phyloP scores from a whole-genome alignment of 2,888 invertebrate genomes.

The Chalcosyrphus nemorum region DNA sequence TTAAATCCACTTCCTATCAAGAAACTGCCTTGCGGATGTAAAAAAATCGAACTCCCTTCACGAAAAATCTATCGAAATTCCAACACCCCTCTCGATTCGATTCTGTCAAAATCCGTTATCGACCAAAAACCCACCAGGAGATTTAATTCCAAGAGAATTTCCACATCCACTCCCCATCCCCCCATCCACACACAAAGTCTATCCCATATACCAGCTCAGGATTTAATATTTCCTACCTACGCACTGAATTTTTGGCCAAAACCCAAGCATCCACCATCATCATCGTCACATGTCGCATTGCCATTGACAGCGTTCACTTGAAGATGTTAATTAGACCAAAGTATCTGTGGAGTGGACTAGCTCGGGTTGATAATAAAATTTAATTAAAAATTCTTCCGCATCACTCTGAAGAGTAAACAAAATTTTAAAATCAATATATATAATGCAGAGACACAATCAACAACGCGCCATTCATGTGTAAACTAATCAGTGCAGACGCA shows the following conservation, averaged over 20 bases:
- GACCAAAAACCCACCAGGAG: neutral
- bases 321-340: neutral
- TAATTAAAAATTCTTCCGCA: neutral
- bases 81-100: neutral
- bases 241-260: neutral
- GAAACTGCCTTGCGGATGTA: no score
- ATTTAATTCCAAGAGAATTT: neutral
- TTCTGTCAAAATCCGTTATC: neutral
- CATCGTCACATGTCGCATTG: neutral
- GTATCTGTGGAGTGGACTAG: neutral
- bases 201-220: neutral
- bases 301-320: neutral
- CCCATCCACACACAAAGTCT: neutral
- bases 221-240: neutral
- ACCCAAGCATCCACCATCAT: neutral
- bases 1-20: no score
- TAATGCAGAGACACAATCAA: neutral
- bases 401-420: neutral
- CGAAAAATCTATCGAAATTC: no score
- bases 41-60: no score
- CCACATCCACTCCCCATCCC: no score
- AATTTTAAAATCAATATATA: neutral
- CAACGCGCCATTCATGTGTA: constrained; percentile 15
- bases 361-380: neutral
- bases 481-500: constrained; percentile 31